Conservation (phyloP, 2,888 invertebrate genomes). For the Oscheius sp. region DNA sequence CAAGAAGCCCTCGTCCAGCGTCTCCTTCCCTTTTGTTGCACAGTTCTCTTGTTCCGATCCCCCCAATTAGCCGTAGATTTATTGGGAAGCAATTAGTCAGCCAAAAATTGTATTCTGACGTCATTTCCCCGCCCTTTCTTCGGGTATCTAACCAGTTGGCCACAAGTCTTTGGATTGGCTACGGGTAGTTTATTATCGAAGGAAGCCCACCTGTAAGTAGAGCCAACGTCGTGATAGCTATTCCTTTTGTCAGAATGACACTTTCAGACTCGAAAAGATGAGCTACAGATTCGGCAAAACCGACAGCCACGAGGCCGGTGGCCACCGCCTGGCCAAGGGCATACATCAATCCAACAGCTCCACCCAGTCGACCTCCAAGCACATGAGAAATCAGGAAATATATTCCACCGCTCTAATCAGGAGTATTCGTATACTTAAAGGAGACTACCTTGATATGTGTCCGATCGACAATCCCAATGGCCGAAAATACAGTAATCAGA, state of each 20-base stretch:
- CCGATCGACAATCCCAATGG: constrained; percentile 91
- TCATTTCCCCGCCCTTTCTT: neutral
- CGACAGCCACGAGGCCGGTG: constrained; percentile 93
- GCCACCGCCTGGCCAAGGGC: constrained; percentile 98
- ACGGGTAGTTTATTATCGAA: no score
- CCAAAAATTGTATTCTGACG: neutral
- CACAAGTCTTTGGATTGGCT: neutral
- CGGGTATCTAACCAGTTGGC: neutral
- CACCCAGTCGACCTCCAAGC: constrained; percentile 90
- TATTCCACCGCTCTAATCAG: constrained; percentile 89
- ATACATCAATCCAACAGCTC: constrained; percentile 90
- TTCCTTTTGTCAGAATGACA: constrained; percentile 85
- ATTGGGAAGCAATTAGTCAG: neutral
- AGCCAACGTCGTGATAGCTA: constrained; percentile 88
- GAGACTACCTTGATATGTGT: constrained; percentile 51
- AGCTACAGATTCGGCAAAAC: constrained; percentile 96
- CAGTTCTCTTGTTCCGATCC: neutral
- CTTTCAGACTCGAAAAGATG: constrained; percentile 82
- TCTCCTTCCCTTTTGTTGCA: no score
- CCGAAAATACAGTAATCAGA: constrained; percentile 90
- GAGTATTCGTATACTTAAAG: neutral
- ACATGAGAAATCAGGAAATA: constrained; percentile 94
- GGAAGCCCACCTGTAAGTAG: constrained; percentile 77
- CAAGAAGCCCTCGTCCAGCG: no score
- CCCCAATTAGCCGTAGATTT: neutral